Evolutionary conservation across 2,888 invertebrate genomes (phyloP).

Genomic region (Barypeithes pellucidus): DNA sequence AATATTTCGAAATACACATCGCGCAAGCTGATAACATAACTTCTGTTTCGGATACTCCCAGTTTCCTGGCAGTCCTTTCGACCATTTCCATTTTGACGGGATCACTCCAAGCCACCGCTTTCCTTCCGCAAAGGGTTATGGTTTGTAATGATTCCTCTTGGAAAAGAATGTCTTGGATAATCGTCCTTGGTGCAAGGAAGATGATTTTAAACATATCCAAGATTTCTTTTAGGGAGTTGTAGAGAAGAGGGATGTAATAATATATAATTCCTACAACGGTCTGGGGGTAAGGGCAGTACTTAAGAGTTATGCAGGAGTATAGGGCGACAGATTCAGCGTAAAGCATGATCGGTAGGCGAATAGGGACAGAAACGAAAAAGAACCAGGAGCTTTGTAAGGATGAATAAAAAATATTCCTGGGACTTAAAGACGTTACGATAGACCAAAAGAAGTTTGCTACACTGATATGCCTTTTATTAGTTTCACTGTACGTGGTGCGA

Average conservation of each 20-base stretch:
- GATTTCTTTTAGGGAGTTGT: constrained; percentile 69
- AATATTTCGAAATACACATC: constrained; percentile 78
- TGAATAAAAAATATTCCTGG: constrained; percentile 67
- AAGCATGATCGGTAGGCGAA: constrained; percentile 68
- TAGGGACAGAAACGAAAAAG: constrained; percentile 57
- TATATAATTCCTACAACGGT: constrained; percentile 66
- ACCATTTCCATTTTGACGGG: constrained; percentile 75
- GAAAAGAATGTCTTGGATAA: constrained; percentile 76
- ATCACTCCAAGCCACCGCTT: constrained; percentile 82
- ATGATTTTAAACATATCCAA: constrained; percentile 69
- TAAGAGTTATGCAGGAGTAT: constrained; percentile 63
- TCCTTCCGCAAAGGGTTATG: constrained; percentile 80
- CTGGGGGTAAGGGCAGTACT: constrained; percentile 67
- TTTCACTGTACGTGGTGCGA: constrained; percentile 65
- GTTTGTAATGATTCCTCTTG: constrained; percentile 75
- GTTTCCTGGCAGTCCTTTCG: constrained; percentile 74
- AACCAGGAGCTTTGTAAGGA: constrained; percentile 67
- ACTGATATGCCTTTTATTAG: constrained; percentile 63
- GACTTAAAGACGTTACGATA: constrained; percentile 69
- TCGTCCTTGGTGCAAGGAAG: constrained; percentile 72
- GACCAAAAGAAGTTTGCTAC: constrained; percentile 66
- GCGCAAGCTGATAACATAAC: constrained; percentile 78
- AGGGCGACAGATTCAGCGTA: constrained; percentile 70
- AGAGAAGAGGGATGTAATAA: constrained; percentile 71
- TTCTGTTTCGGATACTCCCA: constrained; percentile 78